A percentile compares a stretch with the other conserved stretches of the same genome.
Evolutionary conservation across 2,797 vertebrate genomes (phyloP).

Genomic region (Sparus aurata): DNA sequence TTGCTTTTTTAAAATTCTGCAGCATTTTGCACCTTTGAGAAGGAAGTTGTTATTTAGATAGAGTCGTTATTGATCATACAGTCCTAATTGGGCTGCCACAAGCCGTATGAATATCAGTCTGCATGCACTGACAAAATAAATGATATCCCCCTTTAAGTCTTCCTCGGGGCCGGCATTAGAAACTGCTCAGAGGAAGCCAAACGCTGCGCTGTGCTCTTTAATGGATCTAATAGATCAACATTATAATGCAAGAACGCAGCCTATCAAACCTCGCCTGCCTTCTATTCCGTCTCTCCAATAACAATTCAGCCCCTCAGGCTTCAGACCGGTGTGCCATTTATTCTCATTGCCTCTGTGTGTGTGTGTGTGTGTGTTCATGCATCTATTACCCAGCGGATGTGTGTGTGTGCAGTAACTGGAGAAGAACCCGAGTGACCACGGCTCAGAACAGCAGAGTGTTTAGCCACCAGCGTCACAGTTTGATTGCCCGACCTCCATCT

Average conservation of each 20-base stretch:
- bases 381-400: too few relatives aligned
- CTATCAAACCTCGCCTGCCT: conserved; percentile 12
- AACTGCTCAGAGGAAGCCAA: conserved; percentile 13
- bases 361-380: conserved; percentile 9
- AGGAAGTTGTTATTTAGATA: not conserved
- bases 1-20: not conserved
- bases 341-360: conserved; percentile 20
- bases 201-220: conserved; percentile 16
- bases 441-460: conserved; percentile 23
- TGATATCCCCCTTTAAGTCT: not conserved
- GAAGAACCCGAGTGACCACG: conserved; percentile 10
- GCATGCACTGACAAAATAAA: conserved; percentile 19
- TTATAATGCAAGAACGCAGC: conserved; percentile 32
- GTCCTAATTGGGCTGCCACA: not conserved
- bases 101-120: conserved; percentile 6
- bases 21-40: not conserved
- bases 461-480: conserved; percentile 16
- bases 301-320: conserved; percentile 39
- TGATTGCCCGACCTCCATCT: conserved; percentile 49
- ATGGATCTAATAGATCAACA: conserved; percentile 43
- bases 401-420: conserved; percentile 22
- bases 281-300: conserved; percentile 34
- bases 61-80: not conserved
- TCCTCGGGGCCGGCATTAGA: conserved; percentile 15
- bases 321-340: conserved; percentile 19